Percentiles rank a stretch among this genome's conserved stretches.
phyloP scores from a whole-genome alignment of 2,113 vertebrate species.

The Pomatorhinus ruficollis region DNA sequence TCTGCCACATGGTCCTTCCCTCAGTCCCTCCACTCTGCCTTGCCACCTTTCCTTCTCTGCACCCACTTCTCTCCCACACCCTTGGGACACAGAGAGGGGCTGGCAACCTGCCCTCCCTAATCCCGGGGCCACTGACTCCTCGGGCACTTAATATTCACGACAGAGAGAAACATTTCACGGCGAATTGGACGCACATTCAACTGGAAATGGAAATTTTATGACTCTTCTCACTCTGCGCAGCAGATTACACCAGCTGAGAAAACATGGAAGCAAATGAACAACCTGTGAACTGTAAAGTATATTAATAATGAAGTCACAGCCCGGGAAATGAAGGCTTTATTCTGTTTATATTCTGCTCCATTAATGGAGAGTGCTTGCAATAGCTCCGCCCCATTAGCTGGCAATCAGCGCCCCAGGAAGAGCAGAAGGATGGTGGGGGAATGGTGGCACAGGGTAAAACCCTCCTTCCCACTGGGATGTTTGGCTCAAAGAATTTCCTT shows the following conservation, averaged over 20 bases:
- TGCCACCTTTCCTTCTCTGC: not conserved
- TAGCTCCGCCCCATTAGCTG: slow-evolving; percentile 80
- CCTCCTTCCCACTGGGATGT: rapidly evolving
- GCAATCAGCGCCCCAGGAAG: slow-evolving; percentile 47
- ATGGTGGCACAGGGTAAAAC: not conserved
- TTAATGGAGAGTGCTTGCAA: slow-evolving; percentile 75
- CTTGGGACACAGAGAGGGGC: not conserved
- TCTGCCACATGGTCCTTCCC: rapidly evolving
- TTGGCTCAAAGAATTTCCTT: not conserved
- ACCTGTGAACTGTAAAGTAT: slow-evolving; percentile 85
- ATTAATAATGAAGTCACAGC: slow-evolving; percentile 84
- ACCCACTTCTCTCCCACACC: not conserved
- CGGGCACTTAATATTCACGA: slow-evolving; percentile 79
- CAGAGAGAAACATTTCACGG: slow-evolving; percentile 83
- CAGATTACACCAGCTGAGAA: slow-evolving; percentile 83
- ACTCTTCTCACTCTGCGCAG: slow-evolving; percentile 76
- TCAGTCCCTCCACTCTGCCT: not conserved
- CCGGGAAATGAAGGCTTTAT: slow-evolving; percentile 83
- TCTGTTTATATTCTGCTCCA: slow-evolving; percentile 85
- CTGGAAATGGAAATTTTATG: slow-evolving; percentile 85
- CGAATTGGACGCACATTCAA: slow-evolving; percentile 81
- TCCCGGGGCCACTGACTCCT: slow-evolving; percentile 53
- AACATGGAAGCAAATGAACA: slow-evolving; percentile 79
- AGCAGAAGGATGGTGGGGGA: not conserved
- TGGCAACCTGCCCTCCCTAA: slow-evolving; percentile 48